Base-by-base conservation (phyloP, 2,113 vertebrate species). In the Sardina pilchardus region DNA sequence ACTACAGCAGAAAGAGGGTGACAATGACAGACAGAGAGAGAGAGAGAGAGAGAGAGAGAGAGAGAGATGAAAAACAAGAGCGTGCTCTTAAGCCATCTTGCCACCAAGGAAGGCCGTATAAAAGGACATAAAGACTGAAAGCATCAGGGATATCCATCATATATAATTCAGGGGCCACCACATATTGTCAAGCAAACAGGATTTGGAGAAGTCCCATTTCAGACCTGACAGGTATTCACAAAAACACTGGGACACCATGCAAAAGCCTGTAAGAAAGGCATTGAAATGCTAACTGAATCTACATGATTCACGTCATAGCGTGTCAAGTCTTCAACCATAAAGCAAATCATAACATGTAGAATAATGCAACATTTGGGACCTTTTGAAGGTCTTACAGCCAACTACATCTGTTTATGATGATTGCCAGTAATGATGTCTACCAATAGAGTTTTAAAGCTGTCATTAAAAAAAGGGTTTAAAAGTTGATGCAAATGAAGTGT, bases 301-400 rank as follows among this genome's bases (percentile, higher is more conserved):
- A 6, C 34, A 30, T 75, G 8, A 14, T 78, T 30, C 16, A 34
- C 16, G 71, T 16, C 71, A 34, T 78, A 78, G 21, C 14, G 21
- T 56, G 53, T 56, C 19, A 30, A 78, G 30, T 59, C 21, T 78
- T 78, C 71, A 34, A 78, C 71, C 34, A 78, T 78, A 78, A 78
- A 34, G 10, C 71, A 78, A 16, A 78, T 0, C 30, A 34, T 39
- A 34, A 36, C 12, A 30, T 67, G 9, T 10, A 67, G n/a, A 67
- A 67, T 30, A 26, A 30, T 59, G 53, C 19, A 7, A 19, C 4
- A 59, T 21, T 47, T 47, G 45, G 9, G 12, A 47, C 45, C 9
- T 47, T 47, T 12, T 12, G 12, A 47, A 47, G 1, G 2, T 47
- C 45, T 47, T 12, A 47, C 1, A 47, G 2, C 45, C 12, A 56